Conservation (phyloP, 2,113 vertebrate genomes). For the Neotragus moschatus region DNA sequence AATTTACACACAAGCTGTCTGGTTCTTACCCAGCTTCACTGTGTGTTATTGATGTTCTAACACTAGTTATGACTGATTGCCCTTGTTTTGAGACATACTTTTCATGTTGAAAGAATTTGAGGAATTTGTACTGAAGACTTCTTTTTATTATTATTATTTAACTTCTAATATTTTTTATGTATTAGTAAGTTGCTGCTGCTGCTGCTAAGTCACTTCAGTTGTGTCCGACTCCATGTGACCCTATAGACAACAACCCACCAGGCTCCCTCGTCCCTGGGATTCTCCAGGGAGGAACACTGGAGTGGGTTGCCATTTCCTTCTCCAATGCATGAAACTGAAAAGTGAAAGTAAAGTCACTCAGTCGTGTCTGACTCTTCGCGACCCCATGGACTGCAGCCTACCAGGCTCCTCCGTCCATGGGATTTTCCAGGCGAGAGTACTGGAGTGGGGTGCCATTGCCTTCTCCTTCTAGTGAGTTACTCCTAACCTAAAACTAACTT, state of each 20-base stretch:
- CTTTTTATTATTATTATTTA: background rate
- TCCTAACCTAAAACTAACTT: background rate
- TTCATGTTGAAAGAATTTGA: background rate
- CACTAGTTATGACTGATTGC: fast-evolving
- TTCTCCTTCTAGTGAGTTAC: background rate
- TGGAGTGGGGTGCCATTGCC: too few relatives aligned
- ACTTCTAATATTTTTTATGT: background rate
- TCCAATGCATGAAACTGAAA: too few relatives aligned
- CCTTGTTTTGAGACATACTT: background rate
- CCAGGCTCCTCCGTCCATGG: too few relatives aligned
- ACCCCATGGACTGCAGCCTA: too few relatives aligned
- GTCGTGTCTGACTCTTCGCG: too few relatives aligned
- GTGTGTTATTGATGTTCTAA: background rate
- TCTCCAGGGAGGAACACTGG: too few relatives aligned
- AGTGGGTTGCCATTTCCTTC: too few relatives aligned
- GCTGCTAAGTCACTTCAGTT: too few relatives aligned
- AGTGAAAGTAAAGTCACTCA: too few relatives aligned
- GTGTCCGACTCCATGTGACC: fast-evolving
- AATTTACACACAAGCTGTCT: background rate
- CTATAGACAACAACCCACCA: too few relatives aligned
- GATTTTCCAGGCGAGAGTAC: too few relatives aligned
- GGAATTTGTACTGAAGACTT: background rate
- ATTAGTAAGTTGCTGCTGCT: background rate
- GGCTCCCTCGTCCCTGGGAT: too few relatives aligned
- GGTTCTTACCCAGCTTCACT: fast-evolving